Conservation (phyloP, 2,797 vertebrate genomes). For the Hypotaenidia okinawae region DNA sequence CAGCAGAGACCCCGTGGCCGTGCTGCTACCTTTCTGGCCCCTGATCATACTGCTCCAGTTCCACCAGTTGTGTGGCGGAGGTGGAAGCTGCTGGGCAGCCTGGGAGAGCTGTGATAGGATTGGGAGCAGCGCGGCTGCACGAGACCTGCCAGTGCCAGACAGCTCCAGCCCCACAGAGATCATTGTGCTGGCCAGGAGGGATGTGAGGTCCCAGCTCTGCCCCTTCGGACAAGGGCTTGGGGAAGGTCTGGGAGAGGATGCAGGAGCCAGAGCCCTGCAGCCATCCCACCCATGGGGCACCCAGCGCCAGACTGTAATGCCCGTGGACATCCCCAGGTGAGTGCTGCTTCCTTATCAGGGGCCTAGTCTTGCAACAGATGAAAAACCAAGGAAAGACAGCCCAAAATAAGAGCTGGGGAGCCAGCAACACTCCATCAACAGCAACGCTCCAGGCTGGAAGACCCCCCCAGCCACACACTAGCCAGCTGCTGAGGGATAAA, state of each 20-base stretch:
- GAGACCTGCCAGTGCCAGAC: fast-evolving
- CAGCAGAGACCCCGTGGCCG: no score
- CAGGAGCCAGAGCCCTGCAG: background rate
- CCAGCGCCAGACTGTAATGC: background rate
- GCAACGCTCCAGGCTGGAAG: no score
- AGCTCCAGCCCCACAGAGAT: background rate
- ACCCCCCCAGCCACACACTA: fast-evolving
- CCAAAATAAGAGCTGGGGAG: background rate
- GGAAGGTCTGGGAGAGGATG: background rate
- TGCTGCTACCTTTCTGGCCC: background rate
- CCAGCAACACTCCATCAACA: no score
- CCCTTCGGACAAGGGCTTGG: background rate
- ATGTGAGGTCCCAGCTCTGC: background rate
- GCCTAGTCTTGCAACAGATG: background rate
- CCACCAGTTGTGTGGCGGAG: fast-evolving
- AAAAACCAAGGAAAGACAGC: no score
- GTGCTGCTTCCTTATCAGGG: fast-evolving
- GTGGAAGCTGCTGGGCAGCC: background rate
- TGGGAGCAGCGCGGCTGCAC: background rate
- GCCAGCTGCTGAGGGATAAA: background rate
- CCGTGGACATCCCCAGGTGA: fast-evolving
- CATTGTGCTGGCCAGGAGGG: fast-evolving
- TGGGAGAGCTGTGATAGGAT: fast-evolving
- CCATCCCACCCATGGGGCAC: background rate
- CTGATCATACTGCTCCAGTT: background rate